Percentiles rank a stretch among this genome's conserved stretches.
phyloP scores from a whole-genome alignment of 2,888 invertebrate species.

The Tipula vernalis region DNA sequence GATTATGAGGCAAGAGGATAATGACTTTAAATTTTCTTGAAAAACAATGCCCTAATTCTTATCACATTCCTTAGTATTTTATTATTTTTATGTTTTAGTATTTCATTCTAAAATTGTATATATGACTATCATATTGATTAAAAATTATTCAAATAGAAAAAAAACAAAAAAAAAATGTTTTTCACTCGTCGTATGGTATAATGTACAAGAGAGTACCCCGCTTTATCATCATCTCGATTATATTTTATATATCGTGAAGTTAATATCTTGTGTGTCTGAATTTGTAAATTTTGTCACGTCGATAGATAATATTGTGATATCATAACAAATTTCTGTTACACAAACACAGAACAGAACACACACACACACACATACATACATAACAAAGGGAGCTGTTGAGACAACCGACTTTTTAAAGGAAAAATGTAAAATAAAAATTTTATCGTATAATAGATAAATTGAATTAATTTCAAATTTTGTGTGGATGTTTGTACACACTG shows the following conservation, averaged over 20 bases:
- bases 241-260: neutral
- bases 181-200: neutral
- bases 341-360: neutral
- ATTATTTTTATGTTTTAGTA: neutral
- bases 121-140: neutral
- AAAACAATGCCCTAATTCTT: neutral
- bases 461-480: neutral
- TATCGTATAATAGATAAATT: neutral
- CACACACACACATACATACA: neutral
- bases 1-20: neutral
- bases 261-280: neutral
- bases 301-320: slow-evolving; percentile 4
- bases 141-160: neutral
- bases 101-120: neutral
- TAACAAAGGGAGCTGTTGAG: neutral
- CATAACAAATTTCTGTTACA: neutral
- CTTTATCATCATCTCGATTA: neutral
- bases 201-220: neutral
- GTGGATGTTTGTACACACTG: neutral
- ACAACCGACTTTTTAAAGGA: neutral
- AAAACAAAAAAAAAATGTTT: neutral
- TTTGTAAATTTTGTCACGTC: neutral
- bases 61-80: neutral
- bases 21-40: neutral
- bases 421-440: neutral